phyloP scores from a whole-genome alignment of 53 echinoderm and acorn worm genomes.

The Paracentrotus lividus region DNA sequence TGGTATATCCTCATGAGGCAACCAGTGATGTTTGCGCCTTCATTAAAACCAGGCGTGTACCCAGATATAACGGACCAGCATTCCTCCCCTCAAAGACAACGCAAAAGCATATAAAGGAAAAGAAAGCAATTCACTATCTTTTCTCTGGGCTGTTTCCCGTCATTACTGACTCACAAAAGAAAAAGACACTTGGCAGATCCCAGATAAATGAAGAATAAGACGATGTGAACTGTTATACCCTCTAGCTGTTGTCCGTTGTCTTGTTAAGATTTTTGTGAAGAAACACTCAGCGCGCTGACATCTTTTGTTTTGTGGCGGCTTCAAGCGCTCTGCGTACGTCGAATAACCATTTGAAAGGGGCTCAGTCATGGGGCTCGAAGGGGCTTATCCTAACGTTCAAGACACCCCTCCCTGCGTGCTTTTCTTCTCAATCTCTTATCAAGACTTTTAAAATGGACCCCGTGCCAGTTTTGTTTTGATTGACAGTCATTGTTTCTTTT shows the following conservation, averaged over 20 bases:
- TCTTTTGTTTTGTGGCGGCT: conserved; percentile 19
- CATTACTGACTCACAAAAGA: conserved; percentile 7
- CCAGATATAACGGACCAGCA: background rate
- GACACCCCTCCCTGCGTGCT: conserved; percentile 13
- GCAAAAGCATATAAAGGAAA: background rate
- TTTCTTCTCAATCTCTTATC: conserved; percentile 31
- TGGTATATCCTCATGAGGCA: conserved; percentile 15
- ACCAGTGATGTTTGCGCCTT: background rate
- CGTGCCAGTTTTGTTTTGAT: conserved; percentile 56
- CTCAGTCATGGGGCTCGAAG: conserved; percentile 11
- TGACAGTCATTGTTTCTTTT: conserved; percentile 21
- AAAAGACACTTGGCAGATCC: conserved; percentile 19
- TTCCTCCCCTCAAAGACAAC: background rate
- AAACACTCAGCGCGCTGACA: background rate
- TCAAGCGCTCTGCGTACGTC: background rate
- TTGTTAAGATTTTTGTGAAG: conserved; percentile 37
- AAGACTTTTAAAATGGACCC: background rate
- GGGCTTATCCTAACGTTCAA: conserved; percentile 28
- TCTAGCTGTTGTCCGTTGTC: conserved; percentile 18
- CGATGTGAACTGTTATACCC: conserved; percentile 27
- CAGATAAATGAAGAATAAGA: conserved; percentile 12
- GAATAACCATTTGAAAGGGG: background rate
- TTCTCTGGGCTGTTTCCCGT: conserved; percentile 17
- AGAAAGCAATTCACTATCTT: background rate
- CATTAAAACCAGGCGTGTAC: conserved; percentile 46